Evolutionary conservation across 1,140 invertebrate genomes (phyloP).

Genomic region (Drosophila nebulosa): DNA sequence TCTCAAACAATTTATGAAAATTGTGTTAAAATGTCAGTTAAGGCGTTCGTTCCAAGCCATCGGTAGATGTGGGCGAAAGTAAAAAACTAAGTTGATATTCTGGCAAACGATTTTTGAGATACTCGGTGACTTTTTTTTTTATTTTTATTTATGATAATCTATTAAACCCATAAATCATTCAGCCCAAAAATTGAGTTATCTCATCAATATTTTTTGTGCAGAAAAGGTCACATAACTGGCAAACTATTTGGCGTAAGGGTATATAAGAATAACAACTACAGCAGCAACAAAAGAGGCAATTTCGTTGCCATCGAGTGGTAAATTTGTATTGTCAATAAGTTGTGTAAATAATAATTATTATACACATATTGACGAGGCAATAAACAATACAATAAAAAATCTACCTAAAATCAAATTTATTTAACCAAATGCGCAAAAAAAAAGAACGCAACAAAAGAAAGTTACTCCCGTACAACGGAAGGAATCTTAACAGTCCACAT

Average conservation of each 20-base stretch:
- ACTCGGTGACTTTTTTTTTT: no score
- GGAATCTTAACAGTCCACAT: neutral
- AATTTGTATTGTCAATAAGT: constrained; percentile 66
- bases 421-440: constrained; percentile 54
- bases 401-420: constrained; percentile 66
- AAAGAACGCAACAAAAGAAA: constrained; percentile 2
- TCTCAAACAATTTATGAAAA: no score
- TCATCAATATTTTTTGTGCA: no score
- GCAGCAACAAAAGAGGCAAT: neutral
- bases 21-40: no score
- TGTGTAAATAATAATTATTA: constrained; percentile 67
- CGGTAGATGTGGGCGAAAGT: no score
- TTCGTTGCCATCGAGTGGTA: constrained; percentile 32
- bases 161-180: no score
- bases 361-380: constrained; percentile 68
- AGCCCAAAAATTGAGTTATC: no score
- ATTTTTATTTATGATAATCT: no score
- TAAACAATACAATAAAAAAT: constrained; percentile 69
- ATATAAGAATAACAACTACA: neutral
- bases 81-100: no score
- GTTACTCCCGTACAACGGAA: neutral
- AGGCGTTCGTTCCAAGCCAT: no score
- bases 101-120: no score
- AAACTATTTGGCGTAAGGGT: neutral
- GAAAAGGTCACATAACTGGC: no score